These are phyloP conservation scores for Phalloptychus januarius DNA, from an alignment of 2,797 vertebrate species.

Conservation along the genomic window DNA sequence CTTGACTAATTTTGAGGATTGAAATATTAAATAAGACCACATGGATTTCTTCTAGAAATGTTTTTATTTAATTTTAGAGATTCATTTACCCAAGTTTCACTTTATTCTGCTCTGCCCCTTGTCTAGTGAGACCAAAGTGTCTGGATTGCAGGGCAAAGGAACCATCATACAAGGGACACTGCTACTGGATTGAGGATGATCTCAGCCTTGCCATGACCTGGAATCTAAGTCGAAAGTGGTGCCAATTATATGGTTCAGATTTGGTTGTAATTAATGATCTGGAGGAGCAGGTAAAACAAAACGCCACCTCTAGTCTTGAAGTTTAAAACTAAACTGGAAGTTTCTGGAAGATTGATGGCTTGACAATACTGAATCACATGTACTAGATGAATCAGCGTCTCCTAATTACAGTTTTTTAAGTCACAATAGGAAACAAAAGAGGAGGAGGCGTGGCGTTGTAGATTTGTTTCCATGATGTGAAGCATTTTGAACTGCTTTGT, in stretches of 20 bases:
- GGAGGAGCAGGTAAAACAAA: conserved; percentile 60
- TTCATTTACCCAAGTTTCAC: background rate
- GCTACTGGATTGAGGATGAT: conserved; percentile 53
- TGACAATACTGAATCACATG: too few relatives aligned
- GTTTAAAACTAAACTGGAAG: background rate
- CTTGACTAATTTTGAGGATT: background rate
- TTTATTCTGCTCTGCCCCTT: background rate
- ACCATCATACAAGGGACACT: conserved; percentile 61
- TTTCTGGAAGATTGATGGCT: background rate
- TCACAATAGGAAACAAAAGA: too few relatives aligned
- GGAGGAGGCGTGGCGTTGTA: too few relatives aligned
- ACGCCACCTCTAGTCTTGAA: background rate
- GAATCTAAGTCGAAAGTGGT: accelerated
- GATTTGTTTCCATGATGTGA: too few relatives aligned
- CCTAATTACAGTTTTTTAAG: too few relatives aligned
- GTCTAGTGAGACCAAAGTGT: conserved; percentile 48
- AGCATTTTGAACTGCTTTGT: too few relatives aligned
- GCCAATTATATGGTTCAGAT: conserved; percentile 19
- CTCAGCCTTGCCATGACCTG: accelerated
- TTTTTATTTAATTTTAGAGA: conserved; percentile 4
- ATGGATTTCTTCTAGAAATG: background rate
- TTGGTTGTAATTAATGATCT: conserved; percentile 54
- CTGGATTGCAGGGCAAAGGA: conserved; percentile 58
- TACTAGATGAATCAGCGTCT: too few relatives aligned
- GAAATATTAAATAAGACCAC: background rate